A percentile compares a stretch with the other conserved stretches of the same genome.
phyloP scores from a whole-genome alignment of 1,140 invertebrate species.

The Drosophila murphyi region DNA sequence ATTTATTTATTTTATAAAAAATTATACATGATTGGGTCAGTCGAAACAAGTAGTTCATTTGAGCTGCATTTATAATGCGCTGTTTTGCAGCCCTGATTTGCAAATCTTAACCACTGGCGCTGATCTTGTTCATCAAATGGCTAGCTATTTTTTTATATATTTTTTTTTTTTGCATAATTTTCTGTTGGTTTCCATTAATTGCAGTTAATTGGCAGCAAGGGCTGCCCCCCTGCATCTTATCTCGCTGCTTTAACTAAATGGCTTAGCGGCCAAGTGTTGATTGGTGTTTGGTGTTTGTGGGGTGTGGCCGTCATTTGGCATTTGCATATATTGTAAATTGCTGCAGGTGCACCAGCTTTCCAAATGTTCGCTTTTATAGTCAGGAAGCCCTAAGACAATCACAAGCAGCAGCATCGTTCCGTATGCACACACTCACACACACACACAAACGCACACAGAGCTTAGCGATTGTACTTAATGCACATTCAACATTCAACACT shows the following conservation, averaged over 20 bases:
- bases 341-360: slow-evolving; percentile 29
- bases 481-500: slow-evolving; percentile 8
- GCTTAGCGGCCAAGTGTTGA: slow-evolving; percentile 60
- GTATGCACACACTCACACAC: not conserved
- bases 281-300: slow-evolving; percentile 61
- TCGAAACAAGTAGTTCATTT: slow-evolving; percentile 10
- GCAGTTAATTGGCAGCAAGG: slow-evolving; percentile 75
- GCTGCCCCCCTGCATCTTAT: slow-evolving; percentile 21
- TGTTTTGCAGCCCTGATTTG: slow-evolving; percentile 35
- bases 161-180: slow-evolving; percentile 67
- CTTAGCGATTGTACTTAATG: too few relatives aligned
- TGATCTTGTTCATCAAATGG: slow-evolving; percentile 69
- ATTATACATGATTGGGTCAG: too few relatives aligned
- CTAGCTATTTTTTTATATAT: not conserved
- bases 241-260: not conserved
- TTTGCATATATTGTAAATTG: slow-evolving; percentile 66
- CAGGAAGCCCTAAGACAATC: slow-evolving; percentile 37
- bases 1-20: too few relatives aligned
- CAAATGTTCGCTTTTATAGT: not conserved
- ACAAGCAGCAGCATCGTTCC: slow-evolving; percentile 9
- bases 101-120: slow-evolving; percentile 46
- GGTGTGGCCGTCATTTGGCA: slow-evolving; percentile 59
- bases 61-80: not conserved
- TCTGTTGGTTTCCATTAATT: slow-evolving; percentile 59
- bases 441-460: too few relatives aligned